Percentiles rank a stretch among this genome's conserved stretches.
These are phyloP conservation scores for Morpho achilles DNA, from an alignment of 2,888 invertebrate species.

Conservation along the genomic window DNA sequence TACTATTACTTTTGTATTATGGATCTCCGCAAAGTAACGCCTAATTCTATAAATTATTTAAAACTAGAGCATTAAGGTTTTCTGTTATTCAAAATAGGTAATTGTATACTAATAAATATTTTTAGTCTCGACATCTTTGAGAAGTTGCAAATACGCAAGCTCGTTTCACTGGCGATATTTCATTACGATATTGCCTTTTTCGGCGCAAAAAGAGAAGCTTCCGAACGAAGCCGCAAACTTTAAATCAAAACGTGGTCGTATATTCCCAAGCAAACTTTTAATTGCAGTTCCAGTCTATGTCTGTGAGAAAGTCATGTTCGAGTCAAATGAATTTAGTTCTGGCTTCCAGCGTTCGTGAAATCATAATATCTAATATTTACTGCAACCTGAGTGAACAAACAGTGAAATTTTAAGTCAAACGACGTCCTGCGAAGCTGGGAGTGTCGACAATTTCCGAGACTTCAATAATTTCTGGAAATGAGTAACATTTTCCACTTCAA, in stretches of 20 bases:
- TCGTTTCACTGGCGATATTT: conserved; percentile 7
- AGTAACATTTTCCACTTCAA: too few species aligned
- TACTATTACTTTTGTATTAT: too few species aligned
- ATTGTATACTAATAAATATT: too few species aligned
- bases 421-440: conserved; percentile 19
- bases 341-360: conserved; percentile 47
- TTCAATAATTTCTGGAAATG: background rate
- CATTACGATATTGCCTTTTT: conserved; percentile 21
- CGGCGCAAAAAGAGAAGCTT: conserved; percentile 21
- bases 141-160: background rate
- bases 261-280: conserved; percentile 68
- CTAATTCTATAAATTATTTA: too few species aligned
- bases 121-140: background rate
- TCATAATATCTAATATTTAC: conserved; percentile 31
- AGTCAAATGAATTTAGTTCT: conserved; percentile 66
- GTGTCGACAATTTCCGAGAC: conserved; percentile 19
- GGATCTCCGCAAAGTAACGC: too few species aligned
- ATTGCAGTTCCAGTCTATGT: conserved; percentile 64
- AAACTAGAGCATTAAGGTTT: too few species aligned
- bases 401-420: conserved; percentile 32
- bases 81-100: too few species aligned
- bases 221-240: conserved; percentile 50
- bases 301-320: conserved; percentile 59
- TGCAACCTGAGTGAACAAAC: conserved; percentile 41
- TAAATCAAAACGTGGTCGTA: conserved; percentile 70